Conservation (phyloP, 2,113 vertebrate species). For the Pteronura brasiliensis region DNA sequence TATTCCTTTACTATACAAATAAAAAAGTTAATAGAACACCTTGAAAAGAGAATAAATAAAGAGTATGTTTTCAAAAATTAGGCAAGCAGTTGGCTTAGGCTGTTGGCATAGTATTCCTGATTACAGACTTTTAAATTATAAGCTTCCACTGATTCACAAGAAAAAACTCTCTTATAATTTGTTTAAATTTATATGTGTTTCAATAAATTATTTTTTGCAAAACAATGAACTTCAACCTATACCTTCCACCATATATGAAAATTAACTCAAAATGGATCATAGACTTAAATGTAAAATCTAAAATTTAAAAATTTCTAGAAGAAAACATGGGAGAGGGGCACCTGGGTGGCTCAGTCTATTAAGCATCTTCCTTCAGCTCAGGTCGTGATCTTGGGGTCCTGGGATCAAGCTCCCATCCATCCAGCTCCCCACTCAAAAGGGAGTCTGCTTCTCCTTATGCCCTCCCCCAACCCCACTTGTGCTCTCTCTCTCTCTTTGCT, state of each 20-base stretch:
- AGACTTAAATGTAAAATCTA: background rate
- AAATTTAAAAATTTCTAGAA: background rate
- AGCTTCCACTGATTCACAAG: background rate
- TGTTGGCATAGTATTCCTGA: background rate
- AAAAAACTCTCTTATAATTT: background rate
- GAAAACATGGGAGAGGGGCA: background rate
- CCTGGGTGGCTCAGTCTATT: background rate
- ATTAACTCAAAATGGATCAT: background rate
- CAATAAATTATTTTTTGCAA: background rate
- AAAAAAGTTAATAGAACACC: background rate
- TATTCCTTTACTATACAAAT: slow-evolving; percentile 43
- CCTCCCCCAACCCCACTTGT: background rate
- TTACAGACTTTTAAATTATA: background rate
- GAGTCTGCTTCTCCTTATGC: too few species aligned
- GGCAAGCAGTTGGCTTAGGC: background rate
- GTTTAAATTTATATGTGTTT: background rate
- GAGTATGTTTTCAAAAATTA: background rate
- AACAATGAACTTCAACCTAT: slow-evolving; percentile 21
- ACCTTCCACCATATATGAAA: background rate
- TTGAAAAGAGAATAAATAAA: slow-evolving; percentile 17
- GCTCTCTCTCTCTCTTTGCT: background rate
- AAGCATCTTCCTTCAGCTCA: background rate
- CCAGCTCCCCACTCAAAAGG: too few species aligned
- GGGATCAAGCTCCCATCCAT: too few species aligned
- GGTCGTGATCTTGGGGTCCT: background rate